Percentiles rank a stretch among this genome's conserved stretches.
Evolutionary conservation across 1,140 invertebrate species (phyloP).

Genomic region (Elymnias hypermnestra): DNA sequence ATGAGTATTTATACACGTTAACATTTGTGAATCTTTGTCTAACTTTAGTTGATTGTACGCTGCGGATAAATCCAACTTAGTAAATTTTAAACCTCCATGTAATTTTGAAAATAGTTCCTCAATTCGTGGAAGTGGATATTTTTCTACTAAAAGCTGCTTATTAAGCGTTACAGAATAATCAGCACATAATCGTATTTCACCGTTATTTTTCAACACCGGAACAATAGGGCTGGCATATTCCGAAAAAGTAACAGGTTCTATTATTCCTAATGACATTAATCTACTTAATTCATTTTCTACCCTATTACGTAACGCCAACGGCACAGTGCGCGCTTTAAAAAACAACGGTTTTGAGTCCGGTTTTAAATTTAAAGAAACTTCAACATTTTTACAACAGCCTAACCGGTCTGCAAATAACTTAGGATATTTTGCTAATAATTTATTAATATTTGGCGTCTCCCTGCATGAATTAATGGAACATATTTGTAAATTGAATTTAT

Average conservation of each 20-base stretch:
- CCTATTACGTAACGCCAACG: slow-evolving; percentile 38
- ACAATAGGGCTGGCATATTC: slow-evolving; percentile 42
- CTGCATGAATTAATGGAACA: slow-evolving; percentile 13
- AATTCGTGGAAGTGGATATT: slow-evolving; percentile 12
- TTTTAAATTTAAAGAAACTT: slow-evolving; percentile 27
- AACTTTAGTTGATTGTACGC: slow-evolving; percentile 26
- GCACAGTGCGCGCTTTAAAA: slow-evolving; percentile 38
- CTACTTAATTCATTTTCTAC: too few species aligned
- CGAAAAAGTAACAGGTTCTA: too few species aligned
- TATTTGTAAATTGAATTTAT: slow-evolving; percentile 20
- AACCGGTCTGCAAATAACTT: slow-evolving; percentile 22
- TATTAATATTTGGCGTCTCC: slow-evolving; percentile 2
- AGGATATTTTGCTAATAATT: too few species aligned
- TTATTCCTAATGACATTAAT: too few species aligned
- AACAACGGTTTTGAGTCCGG: slow-evolving; percentile 31
- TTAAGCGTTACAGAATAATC: slow-evolving; percentile 45
- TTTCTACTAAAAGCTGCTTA: too few species aligned
- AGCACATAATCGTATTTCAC: slow-evolving; percentile 44
- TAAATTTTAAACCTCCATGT: slow-evolving; percentile 21
- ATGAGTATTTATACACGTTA: slow-evolving; percentile 29
- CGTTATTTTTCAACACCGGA: slow-evolving; percentile 36
- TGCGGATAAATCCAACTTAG: slow-evolving; percentile 21
- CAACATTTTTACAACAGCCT: slow-evolving; percentile 21
- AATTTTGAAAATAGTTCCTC: slow-evolving; percentile 25
- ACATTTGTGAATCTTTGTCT: slow-evolving; percentile 16